Percentiles rank a stretch among this genome's conserved stretches.
Conservation (phyloP, 1,140 invertebrate genomes). For the Meloidogyne chitwoodi region DNA sequence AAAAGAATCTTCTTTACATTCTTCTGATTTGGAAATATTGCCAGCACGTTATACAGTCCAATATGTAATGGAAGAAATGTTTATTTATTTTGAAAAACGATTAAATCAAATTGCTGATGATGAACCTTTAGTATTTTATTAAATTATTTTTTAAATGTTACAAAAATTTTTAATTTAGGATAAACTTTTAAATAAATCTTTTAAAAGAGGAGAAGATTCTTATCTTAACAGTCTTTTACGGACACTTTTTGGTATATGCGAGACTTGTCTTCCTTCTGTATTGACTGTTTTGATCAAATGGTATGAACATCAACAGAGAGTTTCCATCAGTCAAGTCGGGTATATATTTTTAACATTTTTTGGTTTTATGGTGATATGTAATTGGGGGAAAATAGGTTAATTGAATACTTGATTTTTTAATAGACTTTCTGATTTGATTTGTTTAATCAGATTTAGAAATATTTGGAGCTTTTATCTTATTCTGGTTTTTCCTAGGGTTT, state of each 20-base stretch:
- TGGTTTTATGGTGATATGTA: no score
- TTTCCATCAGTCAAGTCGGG: slow-evolving; percentile 48
- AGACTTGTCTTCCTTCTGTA: slow-evolving; percentile 92
- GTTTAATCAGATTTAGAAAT: no score
- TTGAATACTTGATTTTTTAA: no score
- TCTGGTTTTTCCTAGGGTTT: no score
- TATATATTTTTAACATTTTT: slow-evolving; percentile 12
- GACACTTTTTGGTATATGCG: slow-evolving; percentile 61
- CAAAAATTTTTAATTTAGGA: slow-evolving; percentile 38
- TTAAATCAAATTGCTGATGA: slow-evolving; percentile 41
- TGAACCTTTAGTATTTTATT: slow-evolving; percentile 42
- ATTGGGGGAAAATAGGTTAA: no score
- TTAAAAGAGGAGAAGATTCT: slow-evolving; percentile 50
- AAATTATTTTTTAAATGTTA: neutral
- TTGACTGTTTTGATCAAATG: slow-evolving; percentile 87
- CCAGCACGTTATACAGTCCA: slow-evolving; percentile 14
- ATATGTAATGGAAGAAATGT: slow-evolving; percentile 38
- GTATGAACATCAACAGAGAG: slow-evolving; percentile 70
- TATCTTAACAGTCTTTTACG: slow-evolving; percentile 55
- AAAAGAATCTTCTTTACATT: no score
- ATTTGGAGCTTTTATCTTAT: no score
- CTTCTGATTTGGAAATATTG: neutral
- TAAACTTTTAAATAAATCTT: slow-evolving; percentile 54
- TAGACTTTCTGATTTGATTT: no score
- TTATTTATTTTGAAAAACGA: slow-evolving; percentile 50